Percentiles rank a stretch among this genome's conserved stretches.
These are phyloP conservation scores for Etheostoma spectabile DNA, from an alignment of 2,113 vertebrate genomes.

Conservation along the genomic window DNA sequence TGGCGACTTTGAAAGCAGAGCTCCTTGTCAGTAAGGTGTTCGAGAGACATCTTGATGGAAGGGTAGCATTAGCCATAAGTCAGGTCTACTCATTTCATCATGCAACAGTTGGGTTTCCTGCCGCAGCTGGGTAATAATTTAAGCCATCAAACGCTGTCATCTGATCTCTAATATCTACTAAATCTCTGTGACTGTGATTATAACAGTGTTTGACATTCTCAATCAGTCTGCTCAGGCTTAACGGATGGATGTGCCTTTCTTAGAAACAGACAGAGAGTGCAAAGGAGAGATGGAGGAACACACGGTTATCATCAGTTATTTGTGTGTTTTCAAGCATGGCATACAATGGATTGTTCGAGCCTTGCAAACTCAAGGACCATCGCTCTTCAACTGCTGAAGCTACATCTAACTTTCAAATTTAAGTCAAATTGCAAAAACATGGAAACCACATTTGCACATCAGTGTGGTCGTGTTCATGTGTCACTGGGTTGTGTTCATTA, in stretches of 20 bases:
- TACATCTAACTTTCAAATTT: background rate
- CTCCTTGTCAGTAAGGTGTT: background rate
- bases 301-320: conserved; percentile 19
- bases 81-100: background rate
- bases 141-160: conserved; percentile 6
- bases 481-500: background rate
- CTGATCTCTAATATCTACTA: conserved; percentile 1
- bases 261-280: conserved; percentile 2
- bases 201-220: conserved; percentile 34
- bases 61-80: background rate
- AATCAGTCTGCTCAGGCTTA: conserved; percentile 13
- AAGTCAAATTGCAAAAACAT: background rate
- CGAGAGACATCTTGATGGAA: background rate
- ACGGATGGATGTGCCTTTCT: conserved; percentile 36
- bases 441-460: background rate
- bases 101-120: background rate
- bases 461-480: background rate
- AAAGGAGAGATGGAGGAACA: background rate
- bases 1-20: background rate
- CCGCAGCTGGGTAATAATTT: conserved; percentile 10
- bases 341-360: background rate
- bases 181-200: conserved; percentile 34
- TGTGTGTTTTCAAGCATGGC: conserved; percentile 25
- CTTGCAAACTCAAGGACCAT: background rate
- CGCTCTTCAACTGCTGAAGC: background rate